A percentile compares a stretch with the other conserved stretches of the same genome.
These are phyloP conservation scores for Huso huso DNA, from an alignment of 2,797 vertebrate genomes.

Conservation along the genomic window DNA sequence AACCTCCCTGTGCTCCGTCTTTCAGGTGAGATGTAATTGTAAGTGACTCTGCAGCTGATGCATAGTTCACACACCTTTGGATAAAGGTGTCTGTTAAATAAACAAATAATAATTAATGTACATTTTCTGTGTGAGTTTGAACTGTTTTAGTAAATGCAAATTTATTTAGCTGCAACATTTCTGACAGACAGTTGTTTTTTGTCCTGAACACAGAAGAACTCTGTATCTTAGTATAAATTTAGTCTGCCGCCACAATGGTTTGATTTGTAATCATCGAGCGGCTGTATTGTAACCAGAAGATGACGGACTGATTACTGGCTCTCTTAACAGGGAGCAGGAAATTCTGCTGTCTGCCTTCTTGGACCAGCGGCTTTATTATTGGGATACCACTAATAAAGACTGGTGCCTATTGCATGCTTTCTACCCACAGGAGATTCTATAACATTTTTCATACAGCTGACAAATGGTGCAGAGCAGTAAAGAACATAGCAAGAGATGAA, in stretches of 20 bases:
- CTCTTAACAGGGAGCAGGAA: slow-evolving; percentile 48
- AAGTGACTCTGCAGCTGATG: too few relatives aligned
- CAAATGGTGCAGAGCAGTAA: neutral
- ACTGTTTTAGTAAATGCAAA: too few relatives aligned
- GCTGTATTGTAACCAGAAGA: slow-evolving; percentile 27
- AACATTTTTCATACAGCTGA: neutral
- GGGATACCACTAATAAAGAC: slow-evolving; percentile 48
- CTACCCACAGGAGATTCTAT: slow-evolving; percentile 8
- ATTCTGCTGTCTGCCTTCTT: slow-evolving; percentile 41
- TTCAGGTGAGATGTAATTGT: too few relatives aligned
- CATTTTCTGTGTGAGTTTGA: too few relatives aligned
- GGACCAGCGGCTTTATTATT: slow-evolving; percentile 51
- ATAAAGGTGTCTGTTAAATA: too few relatives aligned
- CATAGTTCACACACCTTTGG: too few relatives aligned
- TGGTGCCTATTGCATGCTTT: slow-evolving; percentile 32
- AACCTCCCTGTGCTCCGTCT: too few relatives aligned
- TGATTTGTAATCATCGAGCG: slow-evolving; percentile 20
- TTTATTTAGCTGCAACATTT: too few relatives aligned
- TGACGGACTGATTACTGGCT: slow-evolving; percentile 42
- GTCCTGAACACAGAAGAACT: slow-evolving; percentile 10
- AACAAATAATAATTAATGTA: too few relatives aligned
- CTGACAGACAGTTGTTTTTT: neutral
- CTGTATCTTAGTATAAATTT: neutral
- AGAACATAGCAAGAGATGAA: neutral
- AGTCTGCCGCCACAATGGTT: slow-evolving; percentile 24